Percentiles rank a stretch among this genome's conserved stretches.
Conservation (phyloP, 1,140 invertebrate genomes). For the Cherax destructor region DNA sequence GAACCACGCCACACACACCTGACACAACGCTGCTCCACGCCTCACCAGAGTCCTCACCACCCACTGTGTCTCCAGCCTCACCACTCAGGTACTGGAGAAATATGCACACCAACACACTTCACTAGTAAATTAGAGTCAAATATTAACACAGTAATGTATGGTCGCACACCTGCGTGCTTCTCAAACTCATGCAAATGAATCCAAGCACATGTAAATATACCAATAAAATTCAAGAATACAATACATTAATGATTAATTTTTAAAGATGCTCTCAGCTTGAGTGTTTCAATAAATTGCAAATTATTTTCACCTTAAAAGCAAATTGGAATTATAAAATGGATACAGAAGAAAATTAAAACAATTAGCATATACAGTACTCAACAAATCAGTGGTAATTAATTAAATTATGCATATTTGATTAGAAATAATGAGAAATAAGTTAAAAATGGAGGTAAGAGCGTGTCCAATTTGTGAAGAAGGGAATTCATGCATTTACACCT, state of each 20-base stretch:
- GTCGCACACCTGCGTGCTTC: background rate
- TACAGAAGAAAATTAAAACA: background rate
- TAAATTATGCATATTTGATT: background rate
- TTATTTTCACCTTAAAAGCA: background rate
- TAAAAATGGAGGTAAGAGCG: background rate
- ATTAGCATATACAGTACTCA: background rate
- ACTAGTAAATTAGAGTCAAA: too few relatives aligned
- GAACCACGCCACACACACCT: constrained; percentile 43
- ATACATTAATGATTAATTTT: background rate
- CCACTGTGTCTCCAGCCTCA: constrained; percentile 28
- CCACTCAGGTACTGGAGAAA: constrained; percentile 56
- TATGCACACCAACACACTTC: background rate
- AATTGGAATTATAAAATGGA: background rate
- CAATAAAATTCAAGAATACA: background rate
- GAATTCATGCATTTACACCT: background rate
- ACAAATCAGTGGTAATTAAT: background rate
- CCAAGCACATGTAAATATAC: background rate
- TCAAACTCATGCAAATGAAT: background rate
- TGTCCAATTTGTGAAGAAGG: background rate
- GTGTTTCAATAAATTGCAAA: too few relatives aligned
- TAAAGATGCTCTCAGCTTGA: background rate
- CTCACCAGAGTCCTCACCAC: constrained; percentile 48
- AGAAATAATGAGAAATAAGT: background rate
- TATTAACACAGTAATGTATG: background rate
- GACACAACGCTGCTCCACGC: constrained; percentile 61